Evolutionary conservation across 35 echinoderm and acorn worm genomes (phyloP), one percentile per base, ranked within the genome.

Genomic region (Patiria miniata): DNA sequence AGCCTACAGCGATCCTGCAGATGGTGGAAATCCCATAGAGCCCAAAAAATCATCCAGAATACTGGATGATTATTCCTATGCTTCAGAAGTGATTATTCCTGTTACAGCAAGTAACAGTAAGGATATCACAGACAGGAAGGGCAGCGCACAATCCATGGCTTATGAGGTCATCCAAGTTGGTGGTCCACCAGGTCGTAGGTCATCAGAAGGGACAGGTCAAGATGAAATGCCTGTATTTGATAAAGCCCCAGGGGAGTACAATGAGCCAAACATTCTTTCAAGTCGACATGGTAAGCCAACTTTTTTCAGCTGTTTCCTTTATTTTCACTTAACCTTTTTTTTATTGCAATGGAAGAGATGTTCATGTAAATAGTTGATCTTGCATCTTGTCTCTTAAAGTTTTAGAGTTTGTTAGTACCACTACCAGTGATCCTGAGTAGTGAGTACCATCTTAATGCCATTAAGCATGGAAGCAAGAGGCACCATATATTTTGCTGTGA

Each of bases 41-140:
- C 29, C 26, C 10, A 1, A 2, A 26, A 73, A 73, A 36, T 73
- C 65, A 32, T 23, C 65, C 26, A 34, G 26, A 10, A 73, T 26
- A 2, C 29, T 34, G 65, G 65, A 73, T 73, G 65, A 73, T 34
- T 73, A 73, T 73, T 73, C 65, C 26, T 73, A 73, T 73, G 65
- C 65, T 32, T 73, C 26, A 12, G 65, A 34, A 26, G 65, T 73
- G 26, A 26, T 32, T 26, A 73, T 73, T 2, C 65, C 65, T 16
- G 34, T 73, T 14, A 73, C 65, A 34, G 10, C 65, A 10, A 23
- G 19, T 23, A 73, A 73, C 26, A 34, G 65, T 26, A 60, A 7
- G 26, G 65, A 73, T 12, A 73, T 4, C 12, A 6, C 42, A 6
- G 42, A 73, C 29, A 23, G 7, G 65, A 73, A 73, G 4, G 29